These are phyloP conservation scores for Scolopax bukidnonensis DNA, from an alignment of 2,797 vertebrate genomes.

Conservation along the genomic window DNA sequence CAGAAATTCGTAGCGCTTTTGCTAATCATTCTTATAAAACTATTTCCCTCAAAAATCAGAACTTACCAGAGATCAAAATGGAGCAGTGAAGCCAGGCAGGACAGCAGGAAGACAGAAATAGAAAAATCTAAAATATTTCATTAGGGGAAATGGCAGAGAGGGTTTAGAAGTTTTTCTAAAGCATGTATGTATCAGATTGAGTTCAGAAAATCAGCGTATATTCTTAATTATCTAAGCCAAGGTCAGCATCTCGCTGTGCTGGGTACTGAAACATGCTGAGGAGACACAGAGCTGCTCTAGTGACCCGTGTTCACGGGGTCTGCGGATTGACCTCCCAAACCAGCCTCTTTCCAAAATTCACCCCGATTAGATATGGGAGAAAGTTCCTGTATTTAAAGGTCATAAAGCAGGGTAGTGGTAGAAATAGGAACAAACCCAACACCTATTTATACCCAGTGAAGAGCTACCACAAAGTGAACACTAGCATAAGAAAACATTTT, in stretches of 20 bases:
- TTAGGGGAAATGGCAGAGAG: not conserved
- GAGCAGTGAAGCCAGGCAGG: not conserved
- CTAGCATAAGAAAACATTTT: not conserved
- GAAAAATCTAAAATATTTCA: not conserved
- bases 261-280: not conserved
- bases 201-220: not conserved
- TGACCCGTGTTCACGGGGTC: not conserved
- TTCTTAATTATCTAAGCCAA: not conserved
- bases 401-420: not conserved
- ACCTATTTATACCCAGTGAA: fast-evolving
- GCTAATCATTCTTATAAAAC: not conserved
- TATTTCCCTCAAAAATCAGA: not conserved
- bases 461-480: not conserved
- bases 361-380: fast-evolving
- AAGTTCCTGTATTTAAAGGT: not conserved
- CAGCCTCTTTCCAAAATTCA: not conserved
- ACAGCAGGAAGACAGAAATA: not conserved
- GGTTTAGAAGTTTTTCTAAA: not conserved
- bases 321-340: not conserved
- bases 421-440: not conserved
- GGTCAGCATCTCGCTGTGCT: not conserved
- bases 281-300: not conserved
- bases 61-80: not conserved
- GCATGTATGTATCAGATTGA: not conserved
- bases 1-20: not conserved